Base-by-base conservation (phyloP, 2,797 vertebrate species). In the Gobionotothen gibberifrons region DNA sequence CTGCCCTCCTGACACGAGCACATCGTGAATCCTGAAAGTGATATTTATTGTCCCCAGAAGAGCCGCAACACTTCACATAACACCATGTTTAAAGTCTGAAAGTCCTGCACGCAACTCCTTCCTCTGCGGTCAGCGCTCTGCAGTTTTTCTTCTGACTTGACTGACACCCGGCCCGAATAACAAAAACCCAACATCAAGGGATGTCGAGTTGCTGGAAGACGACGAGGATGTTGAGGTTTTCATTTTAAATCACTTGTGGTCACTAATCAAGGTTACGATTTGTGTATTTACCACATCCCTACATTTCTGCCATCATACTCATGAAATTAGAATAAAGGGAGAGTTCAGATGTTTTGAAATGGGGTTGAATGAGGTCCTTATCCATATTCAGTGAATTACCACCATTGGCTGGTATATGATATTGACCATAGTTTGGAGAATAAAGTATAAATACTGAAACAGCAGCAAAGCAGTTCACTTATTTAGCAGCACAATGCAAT, bases 1-100 rank as follows among this genome's bases (percentile, higher is more conserved):
- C 61, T 86, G 85, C 84, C 92, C 90, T 90, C 76, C 70, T 87
- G 82, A 86, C 80, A 81, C 56, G 16, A 59, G 62, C 75, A 72
- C 71, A 68, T 3, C 9, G 13, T 15, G 42, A 60, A 55, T 61
- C 42, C 22, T 51, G 59, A 3, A 1, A 15, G 32, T 36, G 15
- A 5, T 22, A 42, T 43, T 39, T 39, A 47, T 13, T 60, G 67
- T 42, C 66, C 62, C 19, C 54, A 36, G 26, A 68, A 57, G 36
- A 82, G 17, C 48, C 67, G 22, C 52, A 57, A 26, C 71, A 36
- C 60, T 39, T 36, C 22, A n/a, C 42, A 36, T 1, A 10, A 55
- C 51, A 40, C 52, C 36, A 29, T 14, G 56, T 29, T 14, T 22
- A 26, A 9, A 71, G 40, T 51, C 22, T 21, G 16, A 32, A 51